Base-by-base conservation (phyloP, 2,797 vertebrate genomes). In the Loriculus beryllinus region DNA sequence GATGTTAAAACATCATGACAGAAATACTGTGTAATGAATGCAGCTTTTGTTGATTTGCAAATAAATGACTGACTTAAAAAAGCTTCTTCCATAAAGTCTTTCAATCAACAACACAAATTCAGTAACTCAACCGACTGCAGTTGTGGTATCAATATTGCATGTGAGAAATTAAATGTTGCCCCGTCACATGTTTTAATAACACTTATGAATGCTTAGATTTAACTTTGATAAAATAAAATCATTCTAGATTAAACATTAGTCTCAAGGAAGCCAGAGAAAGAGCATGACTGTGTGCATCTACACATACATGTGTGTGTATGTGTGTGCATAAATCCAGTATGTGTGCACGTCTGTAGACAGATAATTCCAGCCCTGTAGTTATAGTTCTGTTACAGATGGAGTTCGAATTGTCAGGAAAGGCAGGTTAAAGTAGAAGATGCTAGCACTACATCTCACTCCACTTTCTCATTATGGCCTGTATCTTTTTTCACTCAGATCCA, bases 331-430 rank as follows among this genome's bases (percentile, higher is more conserved):
- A 57, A 10, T 28, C 49, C 64, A 52, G 21, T 16, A 12, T 12
- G 1, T 11, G 2, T 20, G 6, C 35, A 7, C 12, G 2, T 51
- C 2, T 28, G 1, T n/a, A 12, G 8, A 43, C 9, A 15, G 21
- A 7, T 23, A 82, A 70, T 82, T 76, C 23, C 69, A 85, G 28
- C 28, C 40, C 25, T 65, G 48, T 21, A 74, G 42, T 51, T 77
- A 37, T 0, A 89, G n/a, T 9, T 69, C 45, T 69, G 33, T 35
- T 40, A 79, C 7, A 20, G 33, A 19, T 1, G 15, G 67, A 65
- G 31, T 31, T 82, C 57, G 72, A 40, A 69, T 0, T 43, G 22
- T 14, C 26, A 60, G n/a, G 28, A 92, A 16, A 79, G 76, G 71
- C 25, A 72, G 25, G 33, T 43, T 51, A 39, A 49, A 88, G 31